These are phyloP conservation scores for Aegithalos caudatus DNA, from an alignment of 2,113 vertebrate genomes.

Conservation along the genomic window DNA sequence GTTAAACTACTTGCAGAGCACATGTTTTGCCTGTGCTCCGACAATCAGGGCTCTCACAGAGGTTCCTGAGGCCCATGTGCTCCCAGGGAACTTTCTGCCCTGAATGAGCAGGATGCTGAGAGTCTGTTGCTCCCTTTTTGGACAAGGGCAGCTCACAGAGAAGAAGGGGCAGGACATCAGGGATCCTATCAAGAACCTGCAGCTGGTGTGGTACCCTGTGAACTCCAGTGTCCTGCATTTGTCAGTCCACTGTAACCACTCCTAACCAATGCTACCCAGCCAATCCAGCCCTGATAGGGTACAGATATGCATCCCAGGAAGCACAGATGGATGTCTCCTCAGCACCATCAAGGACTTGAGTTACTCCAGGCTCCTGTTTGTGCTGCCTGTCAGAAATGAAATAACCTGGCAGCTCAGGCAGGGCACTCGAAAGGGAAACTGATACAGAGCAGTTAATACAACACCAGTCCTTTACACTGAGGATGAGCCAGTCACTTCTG, in stretches of 20 bases:
- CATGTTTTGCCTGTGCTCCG: background rate
- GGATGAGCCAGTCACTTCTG: conserved; percentile 23
- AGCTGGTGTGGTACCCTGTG: background rate
- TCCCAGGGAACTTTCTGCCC: background rate
- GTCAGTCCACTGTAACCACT: background rate
- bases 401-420: background rate
- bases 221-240: background rate
- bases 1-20: background rate
- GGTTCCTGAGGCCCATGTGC: accelerated
- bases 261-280: background rate
- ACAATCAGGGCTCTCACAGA: background rate
- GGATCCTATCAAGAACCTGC: background rate
- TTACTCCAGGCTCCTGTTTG: background rate
- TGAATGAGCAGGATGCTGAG: background rate
- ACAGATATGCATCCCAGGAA: background rate
- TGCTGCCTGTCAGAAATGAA: background rate
- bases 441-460: conserved; percentile 7
- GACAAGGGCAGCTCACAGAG: background rate
- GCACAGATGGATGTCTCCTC: background rate
- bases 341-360: background rate
- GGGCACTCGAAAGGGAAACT: background rate
- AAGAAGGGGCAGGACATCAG: background rate
- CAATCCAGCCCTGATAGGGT: background rate
- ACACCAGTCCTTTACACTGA: background rate
- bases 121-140: background rate